Conservation (phyloP, 2,888 invertebrate species). For the Buathra laborator region DNA sequence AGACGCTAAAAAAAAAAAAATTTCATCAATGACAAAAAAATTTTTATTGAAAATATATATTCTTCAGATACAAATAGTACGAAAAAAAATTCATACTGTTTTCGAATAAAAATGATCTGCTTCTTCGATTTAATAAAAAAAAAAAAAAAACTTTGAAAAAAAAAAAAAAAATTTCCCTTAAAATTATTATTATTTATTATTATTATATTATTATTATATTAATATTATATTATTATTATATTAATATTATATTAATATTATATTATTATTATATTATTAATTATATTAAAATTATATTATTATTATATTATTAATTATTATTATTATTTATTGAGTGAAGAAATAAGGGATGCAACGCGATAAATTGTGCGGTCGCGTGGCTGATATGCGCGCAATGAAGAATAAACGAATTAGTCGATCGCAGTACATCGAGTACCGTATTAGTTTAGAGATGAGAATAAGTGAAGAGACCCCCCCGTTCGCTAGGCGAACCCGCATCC, state of each 20-base stretch:
- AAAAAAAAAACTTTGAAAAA: not conserved
- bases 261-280: too few species aligned
- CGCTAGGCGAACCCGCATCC: conserved; percentile 57
- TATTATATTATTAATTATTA: too few species aligned
- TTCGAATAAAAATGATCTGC: not conserved
- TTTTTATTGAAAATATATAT: too few species aligned
- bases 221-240: too few species aligned
- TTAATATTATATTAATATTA: too few species aligned
- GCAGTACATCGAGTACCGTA: not conserved
- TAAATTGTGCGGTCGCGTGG: conserved; percentile 30
- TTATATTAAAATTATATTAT: too few species aligned
- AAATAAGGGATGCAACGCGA: conserved; percentile 25
- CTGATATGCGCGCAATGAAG: conserved; percentile 6
- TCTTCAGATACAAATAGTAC: too few species aligned
- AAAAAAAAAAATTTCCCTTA: not conserved
- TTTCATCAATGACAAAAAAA: too few species aligned
- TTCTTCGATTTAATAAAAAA: not conserved
- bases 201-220: too few species aligned
- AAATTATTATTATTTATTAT: too few species aligned
- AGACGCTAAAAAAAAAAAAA: too few species aligned
- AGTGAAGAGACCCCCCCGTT: conserved; percentile 42
- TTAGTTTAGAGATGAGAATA: not conserved
- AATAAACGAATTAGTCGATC: conserved; percentile 34
- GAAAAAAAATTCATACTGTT: too few species aligned
- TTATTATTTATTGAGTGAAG: not conserved